A percentile compares a stretch with the other conserved stretches of the same genome.
These are phyloP conservation scores for Rhynchopsitta pachyrhyncha DNA, from an alignment of 2,113 vertebrate species.

Conservation along the genomic window DNA sequence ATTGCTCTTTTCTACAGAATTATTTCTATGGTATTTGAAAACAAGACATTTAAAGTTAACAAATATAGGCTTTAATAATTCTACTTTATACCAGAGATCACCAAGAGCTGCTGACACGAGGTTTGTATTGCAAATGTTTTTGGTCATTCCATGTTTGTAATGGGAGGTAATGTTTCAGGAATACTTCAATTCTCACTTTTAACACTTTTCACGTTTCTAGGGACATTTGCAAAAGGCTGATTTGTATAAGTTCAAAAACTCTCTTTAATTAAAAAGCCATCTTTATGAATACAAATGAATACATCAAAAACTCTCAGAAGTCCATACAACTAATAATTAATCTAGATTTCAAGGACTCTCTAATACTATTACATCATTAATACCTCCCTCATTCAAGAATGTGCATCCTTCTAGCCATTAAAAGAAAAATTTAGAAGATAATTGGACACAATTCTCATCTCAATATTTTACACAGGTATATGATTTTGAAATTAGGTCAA, in stretches of 20 bases:
- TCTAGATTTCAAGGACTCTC: conserved; percentile 62
- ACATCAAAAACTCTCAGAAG: conserved; percentile 66
- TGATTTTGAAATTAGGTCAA: conserved; percentile 80
- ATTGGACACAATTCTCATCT: conserved; percentile 71
- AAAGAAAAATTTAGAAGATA: conserved; percentile 70
- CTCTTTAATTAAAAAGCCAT: conserved; percentile 62
- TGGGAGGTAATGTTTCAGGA: neutral
- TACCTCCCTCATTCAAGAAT: conserved; percentile 52
- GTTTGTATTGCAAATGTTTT: neutral
- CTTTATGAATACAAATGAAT: conserved; percentile 66
- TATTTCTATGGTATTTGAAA: neutral
- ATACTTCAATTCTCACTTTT: conserved; percentile 10
- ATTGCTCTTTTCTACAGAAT: neutral
- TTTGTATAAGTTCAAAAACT: conserved; percentile 54
- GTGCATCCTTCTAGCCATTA: conserved; percentile 71
- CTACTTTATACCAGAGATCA: neutral
- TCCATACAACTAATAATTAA: conserved; percentile 66
- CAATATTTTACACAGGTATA: conserved; percentile 75
- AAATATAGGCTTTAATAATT: neutral
- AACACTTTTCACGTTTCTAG: conserved; percentile 41
- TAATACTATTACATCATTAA: conserved; percentile 64
- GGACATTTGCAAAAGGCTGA: conserved; percentile 30
- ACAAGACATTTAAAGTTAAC: neutral
- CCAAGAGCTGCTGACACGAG: neutral
- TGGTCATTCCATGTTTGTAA: neutral